phyloP scores from a whole-genome alignment of 1,140 invertebrate genomes.

The Callitettix versicolor region DNA sequence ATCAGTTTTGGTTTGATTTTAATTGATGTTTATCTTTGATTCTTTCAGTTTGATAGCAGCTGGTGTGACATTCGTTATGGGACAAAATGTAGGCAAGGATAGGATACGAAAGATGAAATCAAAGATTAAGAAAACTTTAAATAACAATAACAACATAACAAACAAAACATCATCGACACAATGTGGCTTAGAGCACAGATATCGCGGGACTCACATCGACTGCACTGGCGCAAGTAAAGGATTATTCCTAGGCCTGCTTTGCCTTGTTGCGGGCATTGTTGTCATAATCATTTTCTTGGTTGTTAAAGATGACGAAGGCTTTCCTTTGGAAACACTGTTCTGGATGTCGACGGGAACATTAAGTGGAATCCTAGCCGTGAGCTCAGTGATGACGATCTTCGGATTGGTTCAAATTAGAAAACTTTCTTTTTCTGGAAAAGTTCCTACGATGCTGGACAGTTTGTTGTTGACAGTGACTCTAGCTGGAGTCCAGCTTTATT shows the following conservation, averaged over 20 bases:
- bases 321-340: conserved; percentile 35
- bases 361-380: conserved; percentile 34
- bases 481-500: conserved; percentile 43
- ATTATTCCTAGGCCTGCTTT: conserved; percentile 47
- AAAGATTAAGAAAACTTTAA: conserved; percentile 32
- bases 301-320: conserved; percentile 44
- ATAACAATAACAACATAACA: conserved; percentile 26
- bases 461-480: conserved; percentile 41
- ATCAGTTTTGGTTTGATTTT: too few relatives aligned
- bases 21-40: too few relatives aligned
- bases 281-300: conserved; percentile 53
- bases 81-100: conserved; percentile 42
- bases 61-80: conserved; percentile 50
- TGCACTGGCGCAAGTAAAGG: conserved; percentile 48
- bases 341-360: conserved; percentile 39
- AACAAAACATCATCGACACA: background rate
- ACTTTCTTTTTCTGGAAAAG: conserved; percentile 35
- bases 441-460: conserved; percentile 37
- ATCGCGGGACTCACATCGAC: conserved; percentile 31
- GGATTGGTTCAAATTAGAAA: conserved; percentile 33
- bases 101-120: conserved; percentile 24
- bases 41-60: conserved; percentile 44
- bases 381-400: conserved; percentile 27
- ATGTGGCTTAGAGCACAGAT: too few relatives aligned
- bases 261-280: conserved; percentile 47